Conservation (phyloP, 2,113 vertebrate genomes). For the Hemibagrus wyckioides region DNA sequence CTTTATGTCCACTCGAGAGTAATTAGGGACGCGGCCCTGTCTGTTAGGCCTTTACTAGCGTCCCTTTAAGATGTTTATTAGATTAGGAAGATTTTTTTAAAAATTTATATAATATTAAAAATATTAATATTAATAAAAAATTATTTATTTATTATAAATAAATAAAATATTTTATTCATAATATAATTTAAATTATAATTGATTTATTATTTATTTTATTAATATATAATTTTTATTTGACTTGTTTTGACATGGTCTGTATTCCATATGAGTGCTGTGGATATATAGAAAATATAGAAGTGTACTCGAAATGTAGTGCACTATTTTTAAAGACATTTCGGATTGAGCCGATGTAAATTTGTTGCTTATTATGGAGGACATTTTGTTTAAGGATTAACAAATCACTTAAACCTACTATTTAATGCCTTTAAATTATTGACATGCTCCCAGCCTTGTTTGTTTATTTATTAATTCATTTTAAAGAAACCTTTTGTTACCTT, state of each 20-base stretch:
- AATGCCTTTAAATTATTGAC: neutral
- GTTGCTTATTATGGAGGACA: neutral
- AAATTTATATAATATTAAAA: neutral
- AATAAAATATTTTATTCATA: too few species aligned
- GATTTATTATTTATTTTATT: too few species aligned
- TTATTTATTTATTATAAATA: too few species aligned
- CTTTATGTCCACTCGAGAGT: neutral
- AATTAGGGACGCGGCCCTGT: neutral
- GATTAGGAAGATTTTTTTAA: neutral
- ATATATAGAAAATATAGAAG: neutral
- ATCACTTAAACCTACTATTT: neutral
- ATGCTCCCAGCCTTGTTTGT: neutral
- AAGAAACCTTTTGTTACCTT: neutral
- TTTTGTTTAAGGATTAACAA: neutral
- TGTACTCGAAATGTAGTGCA: neutral
- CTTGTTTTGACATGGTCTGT: neutral
- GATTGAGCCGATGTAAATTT: neutral
- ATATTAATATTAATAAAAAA: too few species aligned
- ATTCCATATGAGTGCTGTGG: neutral
- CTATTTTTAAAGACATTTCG: neutral
- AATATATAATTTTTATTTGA: neutral
- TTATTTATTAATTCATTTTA: neutral
- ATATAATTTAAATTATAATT: too few species aligned
- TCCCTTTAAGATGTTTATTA: neutral
- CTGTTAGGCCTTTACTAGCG: neutral